Conservation (phyloP, 2,888 invertebrate species). For the Habroteleia sp. region DNA sequence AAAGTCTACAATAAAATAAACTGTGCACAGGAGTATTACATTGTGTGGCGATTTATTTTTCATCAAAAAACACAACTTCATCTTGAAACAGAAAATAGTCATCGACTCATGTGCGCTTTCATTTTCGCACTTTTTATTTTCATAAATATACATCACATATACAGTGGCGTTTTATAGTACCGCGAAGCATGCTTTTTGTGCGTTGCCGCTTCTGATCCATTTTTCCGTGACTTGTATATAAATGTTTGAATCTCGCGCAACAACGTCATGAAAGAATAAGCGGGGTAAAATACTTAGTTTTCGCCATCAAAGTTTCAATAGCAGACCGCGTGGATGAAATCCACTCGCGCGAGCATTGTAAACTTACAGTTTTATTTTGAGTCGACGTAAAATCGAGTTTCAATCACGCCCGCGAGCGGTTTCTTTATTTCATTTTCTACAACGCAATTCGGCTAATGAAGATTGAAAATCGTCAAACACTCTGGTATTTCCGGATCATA, state of each 20-base stretch:
- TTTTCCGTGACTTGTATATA: slow-evolving; percentile 26
- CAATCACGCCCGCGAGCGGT: too few relatives aligned
- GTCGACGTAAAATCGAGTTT: background rate
- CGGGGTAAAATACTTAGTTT: slow-evolving; percentile 24
- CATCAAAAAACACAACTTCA: slow-evolving; percentile 2
- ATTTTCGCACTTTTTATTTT: slow-evolving; percentile 1
- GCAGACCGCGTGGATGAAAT: slow-evolving; percentile 17
- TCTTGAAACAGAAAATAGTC: slow-evolving; percentile 7
- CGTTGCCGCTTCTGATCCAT: slow-evolving; percentile 11
- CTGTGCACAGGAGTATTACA: too few relatives aligned
- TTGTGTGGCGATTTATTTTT: slow-evolving; percentile 9
- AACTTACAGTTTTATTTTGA: slow-evolving; percentile 12
- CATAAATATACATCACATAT: slow-evolving; percentile 29
- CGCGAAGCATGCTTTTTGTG: slow-evolving; percentile 12
- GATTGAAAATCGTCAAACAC: too few relatives aligned
- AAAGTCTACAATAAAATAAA: too few relatives aligned
- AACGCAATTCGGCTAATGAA: too few relatives aligned
- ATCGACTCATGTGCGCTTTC: background rate
- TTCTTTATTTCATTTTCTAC: too few relatives aligned
- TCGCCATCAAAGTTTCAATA: slow-evolving; percentile 30
- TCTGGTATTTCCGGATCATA: too few relatives aligned
- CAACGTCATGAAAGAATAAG: slow-evolving; percentile 38
- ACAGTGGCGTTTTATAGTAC: slow-evolving; percentile 2
- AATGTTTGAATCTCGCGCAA: slow-evolving; percentile 41
- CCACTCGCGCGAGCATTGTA: slow-evolving; percentile 1